A percentile compares a stretch with the other conserved stretches of the same genome.
phyloP scores from a whole-genome alignment of 1,140 invertebrate species.

The Vanessa atalanta region DNA sequence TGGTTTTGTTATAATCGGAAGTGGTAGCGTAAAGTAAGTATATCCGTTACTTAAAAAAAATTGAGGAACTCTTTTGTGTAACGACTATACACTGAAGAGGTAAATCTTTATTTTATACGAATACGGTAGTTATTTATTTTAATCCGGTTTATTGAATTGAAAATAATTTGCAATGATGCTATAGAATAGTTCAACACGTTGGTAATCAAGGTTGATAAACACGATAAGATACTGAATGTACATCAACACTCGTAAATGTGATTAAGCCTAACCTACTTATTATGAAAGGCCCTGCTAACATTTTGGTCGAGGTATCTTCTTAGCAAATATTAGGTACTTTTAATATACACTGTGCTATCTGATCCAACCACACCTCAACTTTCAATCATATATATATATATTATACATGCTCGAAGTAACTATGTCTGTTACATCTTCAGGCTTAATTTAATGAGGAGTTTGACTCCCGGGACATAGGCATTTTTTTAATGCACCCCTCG shows the following conservation, averaged over 20 bases:
- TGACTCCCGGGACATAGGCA: too few species aligned
- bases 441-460: too few species aligned
- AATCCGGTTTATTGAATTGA: neutral
- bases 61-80: neutral
- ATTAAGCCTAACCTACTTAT: constrained; percentile 29
- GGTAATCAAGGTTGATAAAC: constrained; percentile 41
- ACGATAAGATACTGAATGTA: constrained; percentile 38
- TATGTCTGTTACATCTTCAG: too few species aligned
- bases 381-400: too few species aligned
- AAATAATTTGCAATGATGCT: constrained; percentile 15
- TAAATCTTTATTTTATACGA: too few species aligned
- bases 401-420: too few species aligned
- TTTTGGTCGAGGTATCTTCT: neutral
- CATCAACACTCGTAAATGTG: constrained; percentile 17
- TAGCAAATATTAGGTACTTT: too few species aligned
- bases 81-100: neutral
- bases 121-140: neutral
- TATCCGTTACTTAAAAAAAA: constrained; percentile 1
- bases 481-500: too few species aligned
- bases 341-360: too few species aligned
- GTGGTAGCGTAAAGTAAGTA: neutral
- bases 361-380: too few species aligned
- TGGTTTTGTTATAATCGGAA: constrained; percentile 8
- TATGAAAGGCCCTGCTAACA: neutral
- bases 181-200: constrained; percentile 14